Conservation (phyloP, 92 coral and sea anemone species). For the Scolanthus callimorphus region DNA sequence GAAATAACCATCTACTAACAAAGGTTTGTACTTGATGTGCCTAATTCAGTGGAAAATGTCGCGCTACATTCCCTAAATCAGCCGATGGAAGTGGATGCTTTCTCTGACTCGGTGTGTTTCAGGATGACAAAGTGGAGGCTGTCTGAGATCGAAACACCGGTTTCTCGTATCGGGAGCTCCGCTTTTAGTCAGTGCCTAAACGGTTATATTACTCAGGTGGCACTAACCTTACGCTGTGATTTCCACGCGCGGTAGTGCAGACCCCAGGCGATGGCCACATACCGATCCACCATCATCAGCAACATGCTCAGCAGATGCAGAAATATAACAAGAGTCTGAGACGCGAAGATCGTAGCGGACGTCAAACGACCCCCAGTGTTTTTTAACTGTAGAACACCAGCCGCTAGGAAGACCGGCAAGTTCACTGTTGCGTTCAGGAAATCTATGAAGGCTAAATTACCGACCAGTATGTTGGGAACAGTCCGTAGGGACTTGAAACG, state of each 20-base stretch:
- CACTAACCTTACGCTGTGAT: background rate
- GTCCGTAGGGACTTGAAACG: constrained; percentile 28
- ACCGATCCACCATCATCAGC: constrained; percentile 19
- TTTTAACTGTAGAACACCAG: constrained; percentile 11
- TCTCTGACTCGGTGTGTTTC: too few species aligned
- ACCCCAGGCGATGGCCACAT: constrained; percentile 26
- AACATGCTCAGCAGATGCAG: constrained; percentile 22
- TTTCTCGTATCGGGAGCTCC: too few species aligned
- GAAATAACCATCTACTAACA: too few species aligned
- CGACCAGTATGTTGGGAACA: constrained; percentile 24
- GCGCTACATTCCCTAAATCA: too few species aligned
- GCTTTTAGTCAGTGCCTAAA: too few species aligned
- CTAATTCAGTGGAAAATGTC: too few species aligned
- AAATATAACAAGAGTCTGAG: constrained; percentile 9
- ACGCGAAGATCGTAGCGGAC: background rate
- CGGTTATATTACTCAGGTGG: too few species aligned
- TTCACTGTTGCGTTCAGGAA: constrained; percentile 17
- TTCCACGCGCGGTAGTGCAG: constrained; percentile 22
- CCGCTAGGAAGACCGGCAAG: constrained; percentile 21
- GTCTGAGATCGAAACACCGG: too few species aligned
- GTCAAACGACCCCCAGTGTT: constrained; percentile 3
- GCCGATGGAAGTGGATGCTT: too few species aligned
- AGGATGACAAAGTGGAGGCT: too few species aligned
- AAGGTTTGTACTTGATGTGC: too few species aligned
- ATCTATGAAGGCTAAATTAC: constrained; percentile 32